Percentiles rank a stretch among this genome's conserved stretches.
phyloP scores from a whole-genome alignment of 2,797 vertebrate genomes.

The Cirrhinus mrigala region DNA sequence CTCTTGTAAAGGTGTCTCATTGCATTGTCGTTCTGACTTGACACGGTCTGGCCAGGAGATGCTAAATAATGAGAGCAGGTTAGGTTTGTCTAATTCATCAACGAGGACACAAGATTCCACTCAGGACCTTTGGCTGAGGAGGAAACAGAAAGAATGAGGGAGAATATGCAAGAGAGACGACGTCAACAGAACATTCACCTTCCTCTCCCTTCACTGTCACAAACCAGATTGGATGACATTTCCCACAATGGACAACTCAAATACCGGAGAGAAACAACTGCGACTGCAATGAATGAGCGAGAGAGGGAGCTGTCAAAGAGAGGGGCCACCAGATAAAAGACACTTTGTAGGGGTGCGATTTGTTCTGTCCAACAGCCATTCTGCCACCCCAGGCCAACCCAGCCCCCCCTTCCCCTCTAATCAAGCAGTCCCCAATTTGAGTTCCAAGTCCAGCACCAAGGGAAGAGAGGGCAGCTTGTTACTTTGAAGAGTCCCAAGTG shows the following conservation, averaged over 20 bases:
- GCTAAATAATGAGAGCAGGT: constrained; percentile 72
- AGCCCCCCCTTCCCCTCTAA: constrained; percentile 76
- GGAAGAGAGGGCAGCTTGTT: constrained; percentile 93
- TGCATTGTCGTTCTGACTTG: constrained; percentile 71
- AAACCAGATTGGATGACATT: constrained; percentile 91
- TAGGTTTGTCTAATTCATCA: constrained; percentile 72
- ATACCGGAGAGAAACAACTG: constrained; percentile 82
- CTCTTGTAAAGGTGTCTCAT: constrained; percentile 82
- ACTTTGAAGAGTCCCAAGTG: constrained; percentile 94
- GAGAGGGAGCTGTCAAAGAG: constrained; percentile 78
- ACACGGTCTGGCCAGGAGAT: constrained; percentile 75
- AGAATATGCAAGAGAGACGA: constrained; percentile 1
- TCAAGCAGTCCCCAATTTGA: constrained; percentile 92
- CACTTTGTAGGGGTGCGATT: constrained; percentile 92
- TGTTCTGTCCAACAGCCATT: constrained; percentile 87
- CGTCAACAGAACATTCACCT: constrained; percentile 41
- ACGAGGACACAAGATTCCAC: constrained; percentile 60
- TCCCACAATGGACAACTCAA: constrained; percentile 78
- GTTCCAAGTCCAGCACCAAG: constrained; percentile 90
- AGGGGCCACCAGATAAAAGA: constrained; percentile 91
- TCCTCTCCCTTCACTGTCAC: constrained; percentile 86
- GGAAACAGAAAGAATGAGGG: constrained; percentile 15
- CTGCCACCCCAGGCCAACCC: constrained; percentile 32
- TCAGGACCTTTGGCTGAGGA: constrained; percentile 44
- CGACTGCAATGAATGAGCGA: constrained; percentile 85